Conservation (phyloP, 1,140 invertebrate species). For the Wiebesia pumilae region DNA sequence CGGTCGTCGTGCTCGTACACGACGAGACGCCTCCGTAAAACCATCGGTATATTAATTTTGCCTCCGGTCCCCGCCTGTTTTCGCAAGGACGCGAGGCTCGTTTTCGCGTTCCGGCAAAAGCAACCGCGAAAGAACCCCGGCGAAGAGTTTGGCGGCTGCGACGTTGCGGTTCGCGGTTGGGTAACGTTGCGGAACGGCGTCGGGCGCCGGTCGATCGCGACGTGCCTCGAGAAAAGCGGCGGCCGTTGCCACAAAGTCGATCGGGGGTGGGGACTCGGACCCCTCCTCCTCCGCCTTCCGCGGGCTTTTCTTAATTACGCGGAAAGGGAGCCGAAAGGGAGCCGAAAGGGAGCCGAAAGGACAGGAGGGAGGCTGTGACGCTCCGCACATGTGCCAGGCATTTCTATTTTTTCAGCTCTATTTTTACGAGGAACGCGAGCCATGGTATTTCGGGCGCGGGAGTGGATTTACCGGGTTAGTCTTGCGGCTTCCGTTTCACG, state of each 20-base stretch:
- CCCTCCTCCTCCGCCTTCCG: background rate
- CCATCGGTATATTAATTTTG: too few species aligned
- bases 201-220: background rate
- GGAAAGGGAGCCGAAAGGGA: background rate
- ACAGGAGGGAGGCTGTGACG: too few species aligned
- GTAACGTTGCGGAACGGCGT: background rate
- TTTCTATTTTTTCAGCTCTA: slow-evolving; percentile 11
- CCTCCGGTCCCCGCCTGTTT: too few species aligned
- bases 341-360: background rate
- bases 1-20: too few species aligned
- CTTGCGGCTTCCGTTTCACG: slow-evolving; percentile 1
- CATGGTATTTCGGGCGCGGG: background rate
- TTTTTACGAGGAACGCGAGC: background rate
- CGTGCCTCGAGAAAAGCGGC: background rate
- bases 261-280: background rate
- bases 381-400: background rate
- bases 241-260: background rate
- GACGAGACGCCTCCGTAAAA: too few species aligned
- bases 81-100: too few species aligned
- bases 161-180: too few species aligned
- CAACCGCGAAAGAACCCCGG: background rate
- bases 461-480: background rate
- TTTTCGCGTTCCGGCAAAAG: background rate
- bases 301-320: background rate
- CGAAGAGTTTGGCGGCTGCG: too few species aligned